phyloP scores from a whole-genome alignment of 2,888 invertebrate genomes.

The Tinea semifulvella region DNA sequence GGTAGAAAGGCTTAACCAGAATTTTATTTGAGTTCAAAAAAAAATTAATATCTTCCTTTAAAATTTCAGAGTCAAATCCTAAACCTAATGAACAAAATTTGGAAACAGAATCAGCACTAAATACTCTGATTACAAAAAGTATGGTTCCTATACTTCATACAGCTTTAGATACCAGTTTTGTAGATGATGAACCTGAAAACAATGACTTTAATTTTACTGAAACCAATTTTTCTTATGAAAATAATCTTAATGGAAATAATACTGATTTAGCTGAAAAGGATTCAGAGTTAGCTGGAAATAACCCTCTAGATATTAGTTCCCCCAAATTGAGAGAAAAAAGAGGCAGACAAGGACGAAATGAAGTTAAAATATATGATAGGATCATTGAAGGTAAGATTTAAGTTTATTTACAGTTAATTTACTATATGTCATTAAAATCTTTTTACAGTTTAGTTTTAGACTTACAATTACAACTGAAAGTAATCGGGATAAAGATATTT shows the following conservation, averaged over 20 bases:
- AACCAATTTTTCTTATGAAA: constrained; percentile 20
- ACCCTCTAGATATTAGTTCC: constrained; percentile 51
- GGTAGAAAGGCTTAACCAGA: too few relatives aligned
- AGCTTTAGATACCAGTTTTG: constrained; percentile 18
- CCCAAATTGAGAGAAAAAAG: constrained; percentile 45
- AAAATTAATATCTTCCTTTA: too few relatives aligned
- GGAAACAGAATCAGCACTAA: constrained; percentile 26
- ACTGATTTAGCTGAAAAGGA: background rate
- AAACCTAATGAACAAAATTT: constrained; percentile 11
- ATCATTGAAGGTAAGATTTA: constrained; percentile 50
- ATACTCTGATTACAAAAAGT: constrained; percentile 25
- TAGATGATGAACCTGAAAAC: background rate
- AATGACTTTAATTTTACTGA: background rate
- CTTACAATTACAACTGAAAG: too few relatives aligned
- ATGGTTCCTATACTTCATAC: constrained; percentile 30
- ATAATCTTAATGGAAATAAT: background rate
- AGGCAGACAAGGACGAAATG: constrained; percentile 51
- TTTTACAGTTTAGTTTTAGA: too few relatives aligned
- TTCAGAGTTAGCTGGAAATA: constrained; percentile 25
- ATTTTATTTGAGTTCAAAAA: too few relatives aligned
- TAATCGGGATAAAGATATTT: too few relatives aligned
- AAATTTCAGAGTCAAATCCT: constrained; percentile 14
- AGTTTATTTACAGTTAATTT: too few relatives aligned
- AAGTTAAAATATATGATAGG: constrained; percentile 61
- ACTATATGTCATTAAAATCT: too few relatives aligned